Evolutionary conservation across 2,888 invertebrate genomes (phyloP).

Genomic region (Digitonthophagus gazella): DNA sequence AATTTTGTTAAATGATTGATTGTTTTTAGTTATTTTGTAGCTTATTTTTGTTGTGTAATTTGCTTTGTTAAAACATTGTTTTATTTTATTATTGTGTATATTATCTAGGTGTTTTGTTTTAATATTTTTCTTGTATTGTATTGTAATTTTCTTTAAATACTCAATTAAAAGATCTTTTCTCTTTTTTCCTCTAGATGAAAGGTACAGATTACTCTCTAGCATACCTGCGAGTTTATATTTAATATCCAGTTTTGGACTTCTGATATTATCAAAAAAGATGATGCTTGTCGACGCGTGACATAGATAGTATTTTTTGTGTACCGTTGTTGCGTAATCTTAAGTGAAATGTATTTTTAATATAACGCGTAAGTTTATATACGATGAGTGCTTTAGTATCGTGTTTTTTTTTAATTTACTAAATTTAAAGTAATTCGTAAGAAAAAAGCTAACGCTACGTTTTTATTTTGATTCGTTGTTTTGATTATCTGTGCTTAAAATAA

Average conservation of each 20-base stretch:
- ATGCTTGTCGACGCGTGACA: slow-evolving; percentile 25
- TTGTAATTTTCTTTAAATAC: slow-evolving; percentile 12
- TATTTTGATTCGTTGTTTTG: too few species aligned
- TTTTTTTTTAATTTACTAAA: not conserved
- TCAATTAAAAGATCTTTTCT: slow-evolving; percentile 38
- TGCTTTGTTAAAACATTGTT: slow-evolving; percentile 22
- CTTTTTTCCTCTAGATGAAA: slow-evolving; percentile 63
- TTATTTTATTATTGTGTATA: slow-evolving; percentile 1
- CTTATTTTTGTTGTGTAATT: not conserved
- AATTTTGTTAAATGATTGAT: too few species aligned
- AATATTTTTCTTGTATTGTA: slow-evolving; percentile 11
- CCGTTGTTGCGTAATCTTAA: slow-evolving; percentile 3
- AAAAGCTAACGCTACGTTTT: not conserved
- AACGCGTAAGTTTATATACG: slow-evolving; percentile 16
- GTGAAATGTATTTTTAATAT: slow-evolving; percentile 7
- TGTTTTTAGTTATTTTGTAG: slow-evolving; percentile 16
- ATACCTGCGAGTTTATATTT: slow-evolving; percentile 75
- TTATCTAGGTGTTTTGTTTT: slow-evolving; percentile 16
- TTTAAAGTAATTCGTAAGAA: not conserved
- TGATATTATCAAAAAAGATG: slow-evolving; percentile 52
- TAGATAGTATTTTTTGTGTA: slow-evolving; percentile 15
- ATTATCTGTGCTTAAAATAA: too few species aligned
- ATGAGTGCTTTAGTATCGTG: slow-evolving; percentile 12
- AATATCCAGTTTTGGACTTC: slow-evolving; percentile 69
- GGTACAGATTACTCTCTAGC: slow-evolving; percentile 74